Evolutionary conservation across 2,888 invertebrate species (phyloP), one percentile per base, ranked within the genome.

Genomic region (Apodemia hepburni): DNA sequence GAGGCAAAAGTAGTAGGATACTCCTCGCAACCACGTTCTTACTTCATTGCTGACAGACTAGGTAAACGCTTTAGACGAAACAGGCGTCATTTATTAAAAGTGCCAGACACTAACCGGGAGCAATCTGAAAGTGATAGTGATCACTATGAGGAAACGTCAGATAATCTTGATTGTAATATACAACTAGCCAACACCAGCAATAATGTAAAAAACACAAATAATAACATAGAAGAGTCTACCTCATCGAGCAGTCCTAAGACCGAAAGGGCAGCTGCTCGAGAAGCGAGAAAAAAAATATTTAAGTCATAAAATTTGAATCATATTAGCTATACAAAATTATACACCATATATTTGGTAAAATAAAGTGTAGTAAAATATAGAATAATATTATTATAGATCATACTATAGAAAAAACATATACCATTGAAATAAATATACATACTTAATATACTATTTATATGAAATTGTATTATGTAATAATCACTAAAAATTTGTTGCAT

Each of bases 21-120:
- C 3, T 62, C 61, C 3, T 35, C 59, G 12, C 60, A 62, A 17
- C 65, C 67, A 11, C 64, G 67, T 11, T 67, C 65, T n/a, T 67
- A 66, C 22, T 66, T 61, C 27, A 35, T 66, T 9, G 27, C 45
- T 15, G 66, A 66, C 49, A 15, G 22, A 2, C 12, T 4, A 0
- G 62, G 62, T 12, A 64, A 35, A 35, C 42, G 27, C n/a, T 62
- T 51, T 51, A 60, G 66, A 17, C 49, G 62, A 8, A 66, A 66
- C 27, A 11, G 66, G 8, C 58, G 64, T 0, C 62, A 66, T 5
- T 60, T 45, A 27, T 45, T 45, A 45, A 45, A 60, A 12, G 15
- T 42, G 60, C 47, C 47, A 17, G 17, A 17, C 3, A 17, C 17
- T 17, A 17, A n/a, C 47, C n/a, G 8, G 6, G 47, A 47, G 17